Percentiles rank a stretch among this genome's conserved stretches.
These are phyloP conservation scores for Psix sp. DNA, from an alignment of 1,140 invertebrate species.

Conservation along the genomic window DNA sequence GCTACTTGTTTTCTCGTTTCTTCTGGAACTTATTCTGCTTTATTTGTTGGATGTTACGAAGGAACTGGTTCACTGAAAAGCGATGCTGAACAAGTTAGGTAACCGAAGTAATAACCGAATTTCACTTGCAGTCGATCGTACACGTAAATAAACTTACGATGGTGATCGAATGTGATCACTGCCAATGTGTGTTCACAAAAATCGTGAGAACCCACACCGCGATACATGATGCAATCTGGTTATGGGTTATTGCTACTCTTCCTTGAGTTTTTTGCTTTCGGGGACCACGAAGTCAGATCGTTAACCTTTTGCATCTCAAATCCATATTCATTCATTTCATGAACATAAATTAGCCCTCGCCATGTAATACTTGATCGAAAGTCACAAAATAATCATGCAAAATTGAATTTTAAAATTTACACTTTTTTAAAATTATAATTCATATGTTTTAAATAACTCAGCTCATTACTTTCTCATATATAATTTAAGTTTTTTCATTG, in stretches of 20 bases:
- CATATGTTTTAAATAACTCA: no score
- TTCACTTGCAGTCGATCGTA: conserved; percentile 64
- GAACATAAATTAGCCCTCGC: no score
- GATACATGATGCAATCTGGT: conserved; percentile 40
- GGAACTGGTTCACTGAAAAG: conserved; percentile 57
- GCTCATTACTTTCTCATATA: no score
- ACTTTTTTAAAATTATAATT: no score
- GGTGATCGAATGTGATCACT: conserved; percentile 56
- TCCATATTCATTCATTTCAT: no score
- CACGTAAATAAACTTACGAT: conserved; percentile 51
- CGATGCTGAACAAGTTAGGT: conserved; percentile 60
- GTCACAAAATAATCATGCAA: no score
- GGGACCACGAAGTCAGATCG: no score
- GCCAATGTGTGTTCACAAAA: conserved; percentile 53
- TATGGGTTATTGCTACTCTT: conserved; percentile 11
- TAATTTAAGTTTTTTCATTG: no score
- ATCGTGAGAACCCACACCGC: conserved; percentile 55
- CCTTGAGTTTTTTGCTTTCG: conserved; percentile 5
- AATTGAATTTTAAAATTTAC: no score
- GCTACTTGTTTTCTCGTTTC: conserved; percentile 48
- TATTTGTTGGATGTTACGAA: conserved; percentile 57
- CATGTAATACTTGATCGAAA: no score
- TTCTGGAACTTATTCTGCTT: conserved; percentile 34
- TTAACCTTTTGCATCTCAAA: conserved; percentile 7
- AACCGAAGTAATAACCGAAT: conserved; percentile 66